Base-by-base conservation (phyloP, 2,888 invertebrate species). In the Pristionchus mayeri region DNA sequence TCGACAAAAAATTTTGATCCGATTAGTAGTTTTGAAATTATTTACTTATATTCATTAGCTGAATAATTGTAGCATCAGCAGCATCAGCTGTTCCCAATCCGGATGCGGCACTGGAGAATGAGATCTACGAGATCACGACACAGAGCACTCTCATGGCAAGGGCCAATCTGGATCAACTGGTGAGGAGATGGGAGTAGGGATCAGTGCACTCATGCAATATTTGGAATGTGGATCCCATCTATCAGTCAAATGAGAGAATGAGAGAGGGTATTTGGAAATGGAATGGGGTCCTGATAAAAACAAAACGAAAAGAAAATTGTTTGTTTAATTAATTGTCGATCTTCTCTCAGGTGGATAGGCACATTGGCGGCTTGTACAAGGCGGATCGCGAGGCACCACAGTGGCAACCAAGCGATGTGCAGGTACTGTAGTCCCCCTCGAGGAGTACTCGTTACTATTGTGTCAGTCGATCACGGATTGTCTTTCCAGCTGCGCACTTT, bases 101-200 rank as follows among this genome's bases (percentile, higher is more conserved):
- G 24, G 24, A 18, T 40, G n/a, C 37, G 16, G 16, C 40, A 34
- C 71, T 71, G 37, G 71, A 71, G 71, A n/a, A 37, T 4, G n/a
- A 16, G 18, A 71, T 71, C 71, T 40, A 71, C 44, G 40, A 71
- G 40, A 37, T 71, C 7, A 71, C 71, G 2, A 71, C 71, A 0
- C 71, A 40, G 40, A 21, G n/a, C n/a, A 37, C 71, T 9, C 37
- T 24, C 3, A 13, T 40, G 44, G 71, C 40, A 24, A 71, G 71
- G 24, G 71, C 71, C n/a, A 44, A 71, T 37, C 40, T 71, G 24
- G 71, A 71, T 44, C 18, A n/a, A 71, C 18, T 71, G 44, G 71
- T 71, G 40, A 44, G 71, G 24, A 18, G 71, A 11, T n/a, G 71
- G 24, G 24, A 30, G 40, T 6, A 24, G 37, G 40, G 37, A 18